A percentile compares a stretch with the other conserved stretches of the same genome.
Conservation (phyloP, 2,797 vertebrate genomes). For the Notoglanidium macrostoma region DNA sequence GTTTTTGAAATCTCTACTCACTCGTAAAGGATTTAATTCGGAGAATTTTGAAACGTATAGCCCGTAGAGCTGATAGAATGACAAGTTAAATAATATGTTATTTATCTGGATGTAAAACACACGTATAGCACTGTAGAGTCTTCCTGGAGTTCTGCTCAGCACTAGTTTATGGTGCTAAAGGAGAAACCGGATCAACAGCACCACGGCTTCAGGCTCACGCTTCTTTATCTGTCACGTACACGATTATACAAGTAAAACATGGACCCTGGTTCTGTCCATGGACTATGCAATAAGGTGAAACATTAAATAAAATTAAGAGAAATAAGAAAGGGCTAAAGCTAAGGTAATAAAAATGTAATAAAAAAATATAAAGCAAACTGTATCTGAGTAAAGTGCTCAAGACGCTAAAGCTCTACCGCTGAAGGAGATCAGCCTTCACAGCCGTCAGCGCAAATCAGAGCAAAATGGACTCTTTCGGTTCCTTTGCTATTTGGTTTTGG, state of each 20-base stretch:
- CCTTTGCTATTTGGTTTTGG: neutral
- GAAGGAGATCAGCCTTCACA: neutral
- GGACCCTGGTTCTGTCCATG: no score
- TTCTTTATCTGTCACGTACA: no score
- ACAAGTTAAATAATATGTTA: neutral
- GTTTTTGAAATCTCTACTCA: neutral
- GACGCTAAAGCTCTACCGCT: neutral
- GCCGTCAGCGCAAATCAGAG: neutral
- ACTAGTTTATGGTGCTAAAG: neutral
- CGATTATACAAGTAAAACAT: no score
- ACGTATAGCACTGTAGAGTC: neutral
- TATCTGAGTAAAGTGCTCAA: neutral
- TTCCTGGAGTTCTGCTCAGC: neutral
- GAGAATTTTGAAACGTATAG: neutral
- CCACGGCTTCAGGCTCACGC: neutral
- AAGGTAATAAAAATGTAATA: no score
- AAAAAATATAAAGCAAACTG: no score
- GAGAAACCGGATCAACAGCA: neutral
- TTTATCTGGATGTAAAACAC: neutral
- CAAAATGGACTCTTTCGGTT: neutral
- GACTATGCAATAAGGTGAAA: no score
- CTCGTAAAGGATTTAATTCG: no score
- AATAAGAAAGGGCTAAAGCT: no score
- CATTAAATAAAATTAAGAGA: no score
- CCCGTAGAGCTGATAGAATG: neutral